Evolutionary conservation across 2,888 invertebrate species (phyloP), one percentile per base, ranked within the genome.

Genomic region (Cerceris ruficornis): DNA sequence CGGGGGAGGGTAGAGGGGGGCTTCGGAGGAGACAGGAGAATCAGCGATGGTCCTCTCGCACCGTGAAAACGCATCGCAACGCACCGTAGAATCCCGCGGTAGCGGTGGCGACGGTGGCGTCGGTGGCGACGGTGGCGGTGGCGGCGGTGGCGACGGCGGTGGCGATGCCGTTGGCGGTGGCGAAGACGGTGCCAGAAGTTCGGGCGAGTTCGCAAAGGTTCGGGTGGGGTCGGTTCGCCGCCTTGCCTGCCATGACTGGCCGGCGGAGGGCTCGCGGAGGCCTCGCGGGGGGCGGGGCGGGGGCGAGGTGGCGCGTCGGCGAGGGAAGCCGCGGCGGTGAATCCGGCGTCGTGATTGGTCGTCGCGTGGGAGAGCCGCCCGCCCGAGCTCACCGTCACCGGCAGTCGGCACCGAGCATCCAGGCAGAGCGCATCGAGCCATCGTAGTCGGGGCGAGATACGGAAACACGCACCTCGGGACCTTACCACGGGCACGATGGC

Each of bases 291-390:
- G 77, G 76, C 17, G 77, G 76, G 77, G 72, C 71, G 84, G 82
- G 82, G 83, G 82, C 61, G 81, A 77, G 79, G 80, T 82, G 83
- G 81, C 78, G 85, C 75, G 84, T 69, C 81, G 82, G 92, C 93
- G 89, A 93, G 86, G 93, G 92, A 93, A 85, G 82, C 84, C 75
- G 83, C 80, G 81, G 82, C 86, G 73, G 83, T 81, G 85, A 87
- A 85, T 92, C 91, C 92, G 82, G 72, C 73, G 84, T 85, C 84
- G 88, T 87, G 91, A 91, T 91, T 92, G 92, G 92, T 90, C 88
- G 89, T 75, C 88, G 90, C 91, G 91, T 90, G 90, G 92, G 91
- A 91, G 92, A 90, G 90, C 90, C 90, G 90, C 88, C 91, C 90
- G 92, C 91, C 90, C 92, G 92, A 92, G 91, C 87, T 87, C 88